Evolutionary conservation across 2,797 vertebrate species (phyloP).

Genomic region (Microctenopoma lineatum): DNA sequence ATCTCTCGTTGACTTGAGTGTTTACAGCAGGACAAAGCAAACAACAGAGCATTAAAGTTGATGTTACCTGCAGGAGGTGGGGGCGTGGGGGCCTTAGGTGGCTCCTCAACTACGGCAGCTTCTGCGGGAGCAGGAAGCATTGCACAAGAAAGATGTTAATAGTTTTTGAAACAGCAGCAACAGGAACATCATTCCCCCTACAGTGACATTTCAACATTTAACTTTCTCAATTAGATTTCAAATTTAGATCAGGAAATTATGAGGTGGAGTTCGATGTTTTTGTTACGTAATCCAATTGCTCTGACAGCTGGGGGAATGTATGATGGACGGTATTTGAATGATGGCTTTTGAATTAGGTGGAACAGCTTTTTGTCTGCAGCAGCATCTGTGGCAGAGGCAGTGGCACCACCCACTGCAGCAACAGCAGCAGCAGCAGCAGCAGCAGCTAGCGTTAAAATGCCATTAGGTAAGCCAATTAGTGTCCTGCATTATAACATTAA

Average conservation of each 20-base stretch:
- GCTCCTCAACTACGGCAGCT: conserved; percentile 72
- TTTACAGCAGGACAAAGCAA: background rate
- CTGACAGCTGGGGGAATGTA: conserved; percentile 20
- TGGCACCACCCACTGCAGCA: conserved; percentile 36
- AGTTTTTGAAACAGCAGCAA: conserved; percentile 12
- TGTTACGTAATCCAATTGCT: background rate
- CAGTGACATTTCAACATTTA: background rate
- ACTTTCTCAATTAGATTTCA: background rate
- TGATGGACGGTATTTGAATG: background rate
- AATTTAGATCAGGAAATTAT: background rate
- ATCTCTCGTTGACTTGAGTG: background rate
- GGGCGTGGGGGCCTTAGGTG: conserved; percentile 77
- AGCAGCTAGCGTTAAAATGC: conserved; percentile 61
- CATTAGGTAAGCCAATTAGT: conserved; percentile 57
- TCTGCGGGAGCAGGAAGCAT: conserved; percentile 73
- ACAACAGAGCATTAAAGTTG: background rate
- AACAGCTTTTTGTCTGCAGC: conserved; percentile 57
- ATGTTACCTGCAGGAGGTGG: conserved; percentile 80
- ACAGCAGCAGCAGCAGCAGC: conserved; percentile 18
- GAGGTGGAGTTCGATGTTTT: background rate
- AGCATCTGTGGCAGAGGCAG: conserved; percentile 47
- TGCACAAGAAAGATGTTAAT: conserved; percentile 55
- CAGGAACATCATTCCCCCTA: conserved; percentile 11
- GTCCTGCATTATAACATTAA: conserved; percentile 16
- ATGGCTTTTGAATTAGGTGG: background rate